These are phyloP conservation scores for Naso thynnoides DNA, from an alignment of 2,797 vertebrate genomes.

Conservation along the genomic window DNA sequence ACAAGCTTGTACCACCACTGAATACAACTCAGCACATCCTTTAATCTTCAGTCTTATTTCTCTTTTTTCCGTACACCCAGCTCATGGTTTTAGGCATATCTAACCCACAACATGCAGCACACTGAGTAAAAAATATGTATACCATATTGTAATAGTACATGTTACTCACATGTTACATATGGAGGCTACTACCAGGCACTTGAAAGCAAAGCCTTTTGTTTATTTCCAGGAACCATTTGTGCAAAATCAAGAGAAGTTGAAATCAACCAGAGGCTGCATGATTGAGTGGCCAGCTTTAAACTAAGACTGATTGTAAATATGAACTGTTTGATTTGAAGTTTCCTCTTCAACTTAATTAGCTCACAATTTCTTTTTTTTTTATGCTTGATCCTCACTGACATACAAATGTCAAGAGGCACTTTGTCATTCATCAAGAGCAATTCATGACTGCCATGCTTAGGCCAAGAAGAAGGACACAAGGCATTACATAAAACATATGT, in stretches of 20 bases:
- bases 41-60: constrained; percentile 18
- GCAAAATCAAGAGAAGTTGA: constrained; percentile 6
- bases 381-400: constrained; percentile 17
- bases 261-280: constrained; percentile 7
- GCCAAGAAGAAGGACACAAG: background rate
- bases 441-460: background rate
- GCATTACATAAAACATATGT: background rate
- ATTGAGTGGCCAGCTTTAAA: constrained; percentile 12
- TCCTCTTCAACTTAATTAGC: constrained; percentile 21
- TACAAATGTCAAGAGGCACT: constrained; percentile 15
- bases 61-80: background rate
- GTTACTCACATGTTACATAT: background rate
- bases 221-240: background rate
- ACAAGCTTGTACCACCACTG: constrained; percentile 3
- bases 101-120: background rate
- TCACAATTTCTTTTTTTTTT: background rate
- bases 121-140: background rate
- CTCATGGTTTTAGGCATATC: background rate
- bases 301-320: background rate
- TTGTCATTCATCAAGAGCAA: background rate
- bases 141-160: background rate
- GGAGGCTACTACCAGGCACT: background rate
- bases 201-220: background rate
- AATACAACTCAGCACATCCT: constrained; percentile 25
- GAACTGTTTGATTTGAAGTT: background rate